Percentiles rank a stretch among this genome's conserved stretches.
These are phyloP conservation scores for Brevipalpus yothersi DNA, from an alignment of 1,140 invertebrate species.

Conservation along the genomic window DNA sequence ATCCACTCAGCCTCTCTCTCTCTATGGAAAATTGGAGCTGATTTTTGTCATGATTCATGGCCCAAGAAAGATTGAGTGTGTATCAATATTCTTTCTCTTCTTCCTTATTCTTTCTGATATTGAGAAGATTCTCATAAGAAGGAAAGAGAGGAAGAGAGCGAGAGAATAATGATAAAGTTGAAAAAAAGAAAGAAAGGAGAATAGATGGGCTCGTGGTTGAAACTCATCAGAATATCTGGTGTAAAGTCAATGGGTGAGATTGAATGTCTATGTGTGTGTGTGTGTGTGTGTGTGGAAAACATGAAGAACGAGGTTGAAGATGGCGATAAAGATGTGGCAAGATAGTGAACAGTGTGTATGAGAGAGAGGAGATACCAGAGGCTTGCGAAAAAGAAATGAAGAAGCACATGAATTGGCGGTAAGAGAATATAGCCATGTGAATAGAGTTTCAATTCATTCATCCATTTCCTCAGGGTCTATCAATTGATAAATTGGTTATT, in stretches of 20 bases:
- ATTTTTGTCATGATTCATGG: too few species aligned
- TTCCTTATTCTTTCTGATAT: not conserved
- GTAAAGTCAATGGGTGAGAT: not conserved
- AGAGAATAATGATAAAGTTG: not conserved
- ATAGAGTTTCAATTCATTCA: not conserved
- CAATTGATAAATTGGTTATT: not conserved
- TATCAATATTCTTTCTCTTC: not conserved
- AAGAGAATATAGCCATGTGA: not conserved
- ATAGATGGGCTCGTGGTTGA: not conserved
- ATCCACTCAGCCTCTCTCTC: too few species aligned
- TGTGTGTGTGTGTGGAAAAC: not conserved
- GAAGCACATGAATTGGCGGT: not conserved
- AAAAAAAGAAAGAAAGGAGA: not conserved
- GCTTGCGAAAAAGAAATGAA: not conserved
- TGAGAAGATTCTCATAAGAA: not conserved
- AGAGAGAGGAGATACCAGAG: not conserved
- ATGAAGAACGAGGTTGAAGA: not conserved
- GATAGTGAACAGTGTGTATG: not conserved
- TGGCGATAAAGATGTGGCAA: not conserved
- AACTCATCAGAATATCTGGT: not conserved
- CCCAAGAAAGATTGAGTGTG: not conserved
- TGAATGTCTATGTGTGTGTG: not conserved
- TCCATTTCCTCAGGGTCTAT: not conserved
- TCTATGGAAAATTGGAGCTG: too few species aligned
- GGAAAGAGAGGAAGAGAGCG: not conserved